phyloP scores from a whole-genome alignment of 2,797 vertebrate genomes.

The Molossus alvarezi region DNA sequence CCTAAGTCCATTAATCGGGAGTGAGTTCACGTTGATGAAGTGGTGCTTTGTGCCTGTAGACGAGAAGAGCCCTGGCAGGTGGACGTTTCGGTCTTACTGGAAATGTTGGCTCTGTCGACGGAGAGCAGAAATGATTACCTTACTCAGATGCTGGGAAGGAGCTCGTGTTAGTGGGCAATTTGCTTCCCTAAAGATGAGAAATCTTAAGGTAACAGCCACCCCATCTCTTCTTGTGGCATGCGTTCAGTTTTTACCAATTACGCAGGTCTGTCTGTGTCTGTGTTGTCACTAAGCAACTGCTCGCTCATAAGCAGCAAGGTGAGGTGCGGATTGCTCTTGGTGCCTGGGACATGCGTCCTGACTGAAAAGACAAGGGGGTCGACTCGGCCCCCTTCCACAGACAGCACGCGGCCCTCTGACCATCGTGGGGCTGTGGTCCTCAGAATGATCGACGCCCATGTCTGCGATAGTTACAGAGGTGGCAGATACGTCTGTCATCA shows the following conservation, averaged over 20 bases:
- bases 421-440: background rate
- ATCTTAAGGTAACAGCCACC: background rate
- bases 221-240: background rate
- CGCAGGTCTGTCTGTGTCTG: conserved; percentile 2
- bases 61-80: background rate
- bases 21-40: background rate
- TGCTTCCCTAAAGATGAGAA: conserved; percentile 61
- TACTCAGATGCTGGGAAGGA: background rate
- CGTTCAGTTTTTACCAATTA: conserved; percentile 75
- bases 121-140: background rate
- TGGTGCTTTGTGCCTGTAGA: background rate
- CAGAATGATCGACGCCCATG: background rate
- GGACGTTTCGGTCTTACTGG: background rate
- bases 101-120: background rate
- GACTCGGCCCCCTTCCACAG: background rate
- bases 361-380: background rate
- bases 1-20: background rate
- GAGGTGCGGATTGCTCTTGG: background rate
- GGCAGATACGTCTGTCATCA: background rate
- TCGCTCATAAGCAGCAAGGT: conserved; percentile 63
- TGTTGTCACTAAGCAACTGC: conserved; percentile 48
- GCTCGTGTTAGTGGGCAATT: conserved; percentile 42
- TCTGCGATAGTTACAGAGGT: background rate
- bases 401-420: background rate
- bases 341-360: background rate